A percentile compares a stretch with the other conserved stretches of the same genome.
Evolutionary conservation across 2,888 invertebrate genomes (phyloP).

Genomic region (Ptychoptera contaminata): DNA sequence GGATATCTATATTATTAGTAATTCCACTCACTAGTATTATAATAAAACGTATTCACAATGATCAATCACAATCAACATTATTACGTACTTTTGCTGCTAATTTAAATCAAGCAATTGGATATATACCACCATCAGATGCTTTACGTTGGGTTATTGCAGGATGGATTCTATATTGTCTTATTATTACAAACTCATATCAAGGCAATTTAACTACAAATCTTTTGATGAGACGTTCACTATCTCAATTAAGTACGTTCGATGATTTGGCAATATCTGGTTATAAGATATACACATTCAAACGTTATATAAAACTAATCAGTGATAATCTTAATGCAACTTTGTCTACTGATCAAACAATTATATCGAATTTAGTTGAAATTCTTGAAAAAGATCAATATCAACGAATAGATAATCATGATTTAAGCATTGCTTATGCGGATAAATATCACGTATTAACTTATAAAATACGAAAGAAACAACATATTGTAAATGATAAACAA

Average conservation of each 20-base stretch:
- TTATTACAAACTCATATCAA: slow-evolving; percentile 25
- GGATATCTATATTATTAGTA: slow-evolving; percentile 15
- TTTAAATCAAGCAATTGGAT: slow-evolving; percentile 17
- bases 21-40: background rate
- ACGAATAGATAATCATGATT: slow-evolving; percentile 29
- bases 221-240: slow-evolving; percentile 20
- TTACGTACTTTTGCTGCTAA: slow-evolving; percentile 7
- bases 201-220: slow-evolving; percentile 26
- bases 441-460: slow-evolving; percentile 30
- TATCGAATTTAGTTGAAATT: slow-evolving; percentile 27
- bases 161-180: slow-evolving; percentile 24
- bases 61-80: background rate
- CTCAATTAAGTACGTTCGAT: slow-evolving; percentile 22
- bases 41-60: slow-evolving; percentile 1
- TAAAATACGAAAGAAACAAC: slow-evolving; percentile 17
- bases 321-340: slow-evolving; percentile 25
- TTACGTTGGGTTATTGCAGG: slow-evolving; percentile 20
- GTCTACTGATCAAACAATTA: slow-evolving; percentile 20
- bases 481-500: slow-evolving; percentile 28
- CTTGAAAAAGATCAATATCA: slow-evolving; percentile 28
- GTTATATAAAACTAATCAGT: slow-evolving; percentile 28
- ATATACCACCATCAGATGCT: slow-evolving; percentile 11
- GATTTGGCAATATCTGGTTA: slow-evolving; percentile 19
- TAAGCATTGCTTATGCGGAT: slow-evolving; percentile 34
- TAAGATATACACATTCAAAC: slow-evolving; percentile 25